Evolutionary conservation across 2,113 vertebrate genomes (phyloP).

Genomic region (Mesoclemmys tuberculata): DNA sequence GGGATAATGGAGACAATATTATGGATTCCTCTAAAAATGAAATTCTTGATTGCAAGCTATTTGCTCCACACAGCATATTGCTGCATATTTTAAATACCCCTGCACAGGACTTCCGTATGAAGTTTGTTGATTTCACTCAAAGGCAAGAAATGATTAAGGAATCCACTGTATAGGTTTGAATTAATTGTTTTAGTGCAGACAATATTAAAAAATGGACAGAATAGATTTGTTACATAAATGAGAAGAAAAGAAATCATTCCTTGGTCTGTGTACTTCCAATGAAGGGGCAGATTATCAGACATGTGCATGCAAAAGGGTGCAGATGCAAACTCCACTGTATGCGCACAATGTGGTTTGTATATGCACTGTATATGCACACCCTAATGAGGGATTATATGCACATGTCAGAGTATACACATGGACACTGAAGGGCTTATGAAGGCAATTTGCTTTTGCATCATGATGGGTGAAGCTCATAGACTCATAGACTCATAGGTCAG

Average conservation of each 20-base stretch:
- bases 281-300: not conserved
- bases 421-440: accelerated
- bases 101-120: not conserved
- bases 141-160: not conserved
- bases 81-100: not conserved
- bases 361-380: accelerated
- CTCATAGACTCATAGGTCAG: too few species aligned
- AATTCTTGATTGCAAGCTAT: not conserved
- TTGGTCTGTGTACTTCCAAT: not conserved
- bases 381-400: accelerated
- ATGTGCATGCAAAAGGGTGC: not conserved
- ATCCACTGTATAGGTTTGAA: not conserved
- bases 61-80: not conserved
- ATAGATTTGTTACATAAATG: not conserved
- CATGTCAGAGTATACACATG: accelerated
- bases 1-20: not conserved
- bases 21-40: not conserved
- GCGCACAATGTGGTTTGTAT: accelerated
- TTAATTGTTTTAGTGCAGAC: not conserved
- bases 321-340: not conserved
- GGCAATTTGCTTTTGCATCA: not conserved
- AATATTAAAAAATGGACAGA: accelerated
- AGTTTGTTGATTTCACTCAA: not conserved
- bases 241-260: not conserved
- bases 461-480: not conserved